A percentile compares a stretch with the other conserved stretches of the same genome.
Conservation (phyloP, 2,113 vertebrate genomes). For the Seriola aureovittata region DNA sequence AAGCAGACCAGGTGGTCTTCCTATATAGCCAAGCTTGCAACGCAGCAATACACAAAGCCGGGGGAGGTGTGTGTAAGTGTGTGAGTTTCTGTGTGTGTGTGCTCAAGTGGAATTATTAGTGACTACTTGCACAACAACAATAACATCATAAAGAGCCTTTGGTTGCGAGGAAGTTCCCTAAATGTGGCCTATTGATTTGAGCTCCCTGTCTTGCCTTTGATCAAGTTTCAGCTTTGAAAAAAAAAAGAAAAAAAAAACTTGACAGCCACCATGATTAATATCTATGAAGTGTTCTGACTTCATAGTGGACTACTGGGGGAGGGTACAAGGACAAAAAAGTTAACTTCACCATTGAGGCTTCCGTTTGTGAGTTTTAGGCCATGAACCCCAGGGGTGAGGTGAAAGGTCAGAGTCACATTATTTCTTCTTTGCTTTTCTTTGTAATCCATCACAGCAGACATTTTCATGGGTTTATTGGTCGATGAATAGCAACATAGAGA, state of each 20-base stretch:
- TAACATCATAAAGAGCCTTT: conserved; percentile 38
- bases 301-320: conserved; percentile 15
- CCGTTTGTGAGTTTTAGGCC: conserved; percentile 33
- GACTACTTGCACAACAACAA: conserved; percentile 35
- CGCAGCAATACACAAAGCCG: conserved; percentile 37
- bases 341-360: conserved; percentile 20
- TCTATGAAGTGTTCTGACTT: conserved; percentile 42
- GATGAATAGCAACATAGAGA: conserved; percentile 27
- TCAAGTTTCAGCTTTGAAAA: conserved; percentile 30
- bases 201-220: conserved; percentile 32
- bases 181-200: conserved; percentile 25
- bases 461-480: not conserved
- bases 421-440: conserved; percentile 41
- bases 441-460: conserved; percentile 27
- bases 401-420: conserved; percentile 46
- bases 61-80: conserved; percentile 34
- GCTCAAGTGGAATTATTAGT: conserved; percentile 51
- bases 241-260: not conserved
- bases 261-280: conserved; percentile 58
- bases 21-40: conserved; percentile 51
- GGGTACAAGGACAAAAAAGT: conserved; percentile 12
- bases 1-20: conserved; percentile 73
- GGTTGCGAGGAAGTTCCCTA: not conserved
- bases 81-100: conserved; percentile 11
- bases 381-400: conserved; percentile 53